Conservation (phyloP, 2,888 invertebrate species). For the Ectemnius cavifrons region DNA sequence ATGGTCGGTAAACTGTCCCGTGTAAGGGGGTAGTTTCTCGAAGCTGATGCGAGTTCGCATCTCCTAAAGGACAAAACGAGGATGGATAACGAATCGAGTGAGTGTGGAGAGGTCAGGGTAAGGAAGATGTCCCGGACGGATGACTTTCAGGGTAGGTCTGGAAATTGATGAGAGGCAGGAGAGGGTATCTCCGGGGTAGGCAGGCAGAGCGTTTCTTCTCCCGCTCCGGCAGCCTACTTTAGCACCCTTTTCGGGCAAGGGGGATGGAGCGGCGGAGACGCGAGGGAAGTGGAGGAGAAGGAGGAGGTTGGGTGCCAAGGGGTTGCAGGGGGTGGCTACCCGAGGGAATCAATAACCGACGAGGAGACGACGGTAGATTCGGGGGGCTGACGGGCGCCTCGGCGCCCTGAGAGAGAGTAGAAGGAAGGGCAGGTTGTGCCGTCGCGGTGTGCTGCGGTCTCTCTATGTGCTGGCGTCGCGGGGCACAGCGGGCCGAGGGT, state of each 20-base stretch:
- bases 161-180: too few species aligned
- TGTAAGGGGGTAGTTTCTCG: too few species aligned
- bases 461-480: slow-evolving; percentile 35
- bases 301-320: slow-evolving; percentile 22
- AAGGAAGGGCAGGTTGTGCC: slow-evolving; percentile 15
- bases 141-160: too few species aligned
- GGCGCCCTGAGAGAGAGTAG: slow-evolving; percentile 32
- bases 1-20: too few species aligned
- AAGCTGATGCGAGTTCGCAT: too few species aligned
- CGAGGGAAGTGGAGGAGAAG: too few species aligned
- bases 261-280: too few species aligned
- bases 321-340: slow-evolving; percentile 70
- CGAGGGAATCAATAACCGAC: slow-evolving; percentile 77
- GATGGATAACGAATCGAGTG: too few species aligned
- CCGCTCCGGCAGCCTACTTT: slow-evolving; percentile 46
- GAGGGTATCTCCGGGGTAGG: too few species aligned
- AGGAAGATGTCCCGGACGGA: too few species aligned
- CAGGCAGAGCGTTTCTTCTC: not conserved
- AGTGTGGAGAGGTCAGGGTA: too few species aligned
- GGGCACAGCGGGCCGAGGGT: slow-evolving; percentile 24
- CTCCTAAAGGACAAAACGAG: too few species aligned
- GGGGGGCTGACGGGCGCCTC: slow-evolving; percentile 58
- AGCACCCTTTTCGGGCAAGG: slow-evolving; percentile 48
- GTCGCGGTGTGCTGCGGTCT: slow-evolving; percentile 16
- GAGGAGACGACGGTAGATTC: slow-evolving; percentile 64